These are phyloP conservation scores for Ammodytes dubius DNA, from an alignment of 2,113 vertebrate species.

Conservation along the genomic window DNA sequence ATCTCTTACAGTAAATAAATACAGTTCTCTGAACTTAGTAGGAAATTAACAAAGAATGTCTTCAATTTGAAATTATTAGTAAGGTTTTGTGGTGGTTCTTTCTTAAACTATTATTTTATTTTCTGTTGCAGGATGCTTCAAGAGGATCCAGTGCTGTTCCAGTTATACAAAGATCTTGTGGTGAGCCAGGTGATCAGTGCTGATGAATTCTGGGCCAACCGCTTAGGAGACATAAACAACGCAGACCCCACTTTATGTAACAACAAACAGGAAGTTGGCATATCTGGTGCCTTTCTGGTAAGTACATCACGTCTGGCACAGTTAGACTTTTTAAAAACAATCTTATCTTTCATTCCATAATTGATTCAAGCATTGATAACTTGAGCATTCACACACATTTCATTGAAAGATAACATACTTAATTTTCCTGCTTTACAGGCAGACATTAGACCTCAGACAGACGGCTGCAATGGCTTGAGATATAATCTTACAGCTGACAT, in stretches of 20 bases:
- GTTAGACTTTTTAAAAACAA: not conserved
- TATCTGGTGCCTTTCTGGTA: slow-evolving; percentile 99
- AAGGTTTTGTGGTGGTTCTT: not conserved
- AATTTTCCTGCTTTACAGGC: slow-evolving; percentile 84
- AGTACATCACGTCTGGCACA: slow-evolving; percentile 40
- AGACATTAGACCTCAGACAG: slow-evolving; percentile 97
- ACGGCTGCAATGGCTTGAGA: slow-evolving; percentile 97
- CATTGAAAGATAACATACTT: not conserved
- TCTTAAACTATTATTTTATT: slow-evolving; percentile 6
- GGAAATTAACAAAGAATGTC: not conserved
- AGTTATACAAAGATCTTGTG: slow-evolving; percentile 98
- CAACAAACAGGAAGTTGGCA: slow-evolving; percentile 96
- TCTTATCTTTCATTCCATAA: slow-evolving; percentile 2
- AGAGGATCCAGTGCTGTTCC: slow-evolving; percentile 98
- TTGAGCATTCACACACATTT: not conserved
- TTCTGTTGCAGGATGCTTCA: slow-evolving; percentile 93
- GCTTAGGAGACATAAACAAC: slow-evolving; percentile 90
- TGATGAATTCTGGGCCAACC: slow-evolving; percentile 99
- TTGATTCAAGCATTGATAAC: not conserved
- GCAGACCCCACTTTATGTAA: slow-evolving; percentile 84
- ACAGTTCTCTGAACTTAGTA: not conserved
- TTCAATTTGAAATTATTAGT: not conserved
- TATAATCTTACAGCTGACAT: slow-evolving; percentile 98
- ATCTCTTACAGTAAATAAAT: not conserved
- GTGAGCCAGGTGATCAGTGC: slow-evolving; percentile 98